Percentiles rank a stretch among this genome's conserved stretches.
Evolutionary conservation across 2,797 vertebrate species (phyloP).

Genomic region (Muscicapa striata): DNA sequence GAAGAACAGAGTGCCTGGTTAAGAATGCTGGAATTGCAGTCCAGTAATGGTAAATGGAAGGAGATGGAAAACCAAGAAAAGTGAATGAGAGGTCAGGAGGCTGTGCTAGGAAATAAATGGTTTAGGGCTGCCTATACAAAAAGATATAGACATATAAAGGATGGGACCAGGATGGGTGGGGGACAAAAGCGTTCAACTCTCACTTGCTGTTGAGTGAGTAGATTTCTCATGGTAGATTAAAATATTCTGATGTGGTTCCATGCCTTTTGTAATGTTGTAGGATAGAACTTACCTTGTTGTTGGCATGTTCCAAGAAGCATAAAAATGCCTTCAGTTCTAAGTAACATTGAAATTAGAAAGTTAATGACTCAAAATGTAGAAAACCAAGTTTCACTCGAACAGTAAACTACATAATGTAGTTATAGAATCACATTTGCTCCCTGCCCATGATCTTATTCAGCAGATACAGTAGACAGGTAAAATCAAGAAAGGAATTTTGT

Average conservation of each 20-base stretch:
- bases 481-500: background rate
- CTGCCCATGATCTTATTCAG: accelerated
- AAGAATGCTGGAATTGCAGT: background rate
- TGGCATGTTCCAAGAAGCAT: background rate
- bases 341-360: background rate
- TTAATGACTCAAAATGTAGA: background rate
- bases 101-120: background rate
- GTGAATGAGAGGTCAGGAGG: background rate
- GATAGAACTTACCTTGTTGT: background rate
- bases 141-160: background rate
- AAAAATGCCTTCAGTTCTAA: background rate
- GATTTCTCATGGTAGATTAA: background rate
- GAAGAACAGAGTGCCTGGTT: background rate
- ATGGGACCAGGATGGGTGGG: background rate
- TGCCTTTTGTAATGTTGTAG: background rate
- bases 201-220: background rate
- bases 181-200: background rate
- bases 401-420: background rate
- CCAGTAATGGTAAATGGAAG: background rate
- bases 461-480: background rate
- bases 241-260: background rate
- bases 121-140: background rate
- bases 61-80: background rate
- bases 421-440: background rate
- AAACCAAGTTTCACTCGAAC: background rate